phyloP scores from a whole-genome alignment of 2,113 vertebrate species.

The Mobula hypostoma region DNA sequence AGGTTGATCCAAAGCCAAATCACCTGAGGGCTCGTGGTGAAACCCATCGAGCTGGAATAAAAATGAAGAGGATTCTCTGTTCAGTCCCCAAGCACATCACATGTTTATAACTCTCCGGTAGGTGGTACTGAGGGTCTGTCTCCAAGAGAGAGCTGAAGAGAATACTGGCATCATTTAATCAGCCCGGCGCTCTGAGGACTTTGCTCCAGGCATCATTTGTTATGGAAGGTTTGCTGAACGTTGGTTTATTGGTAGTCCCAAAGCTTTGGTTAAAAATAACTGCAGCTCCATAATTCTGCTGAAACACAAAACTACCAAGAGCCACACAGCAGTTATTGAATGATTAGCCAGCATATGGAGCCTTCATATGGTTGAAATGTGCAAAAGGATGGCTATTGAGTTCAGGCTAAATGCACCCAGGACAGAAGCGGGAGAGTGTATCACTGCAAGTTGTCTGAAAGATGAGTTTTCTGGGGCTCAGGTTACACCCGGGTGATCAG shows the following conservation, averaged over 20 bases:
- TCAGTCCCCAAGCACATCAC: background rate
- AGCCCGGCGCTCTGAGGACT: background rate
- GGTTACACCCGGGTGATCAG: background rate
- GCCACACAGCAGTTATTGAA: background rate
- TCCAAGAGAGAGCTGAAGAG: background rate
- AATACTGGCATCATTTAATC: background rate
- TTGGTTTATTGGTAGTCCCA: background rate
- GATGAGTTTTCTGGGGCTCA: background rate
- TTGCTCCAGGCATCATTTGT: background rate
- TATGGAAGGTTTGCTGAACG: background rate
- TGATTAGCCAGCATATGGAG: background rate
- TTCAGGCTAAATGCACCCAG: background rate
- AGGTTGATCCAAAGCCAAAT: too few species aligned
- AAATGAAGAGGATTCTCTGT: background rate
- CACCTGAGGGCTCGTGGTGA: background rate
- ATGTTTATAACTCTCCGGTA: background rate
- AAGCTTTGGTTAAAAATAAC: constrained; percentile 23
- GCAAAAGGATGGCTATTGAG: background rate
- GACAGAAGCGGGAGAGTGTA: too few species aligned
- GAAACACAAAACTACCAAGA: background rate
- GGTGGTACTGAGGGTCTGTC: background rate
- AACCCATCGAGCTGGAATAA: background rate
- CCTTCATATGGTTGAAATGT: background rate
- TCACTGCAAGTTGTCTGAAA: background rate
- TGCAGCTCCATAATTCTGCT: background rate